These are phyloP conservation scores for Machaerirhynchus nigripectus DNA, from an alignment of 2,113 vertebrate species.

Conservation along the genomic window DNA sequence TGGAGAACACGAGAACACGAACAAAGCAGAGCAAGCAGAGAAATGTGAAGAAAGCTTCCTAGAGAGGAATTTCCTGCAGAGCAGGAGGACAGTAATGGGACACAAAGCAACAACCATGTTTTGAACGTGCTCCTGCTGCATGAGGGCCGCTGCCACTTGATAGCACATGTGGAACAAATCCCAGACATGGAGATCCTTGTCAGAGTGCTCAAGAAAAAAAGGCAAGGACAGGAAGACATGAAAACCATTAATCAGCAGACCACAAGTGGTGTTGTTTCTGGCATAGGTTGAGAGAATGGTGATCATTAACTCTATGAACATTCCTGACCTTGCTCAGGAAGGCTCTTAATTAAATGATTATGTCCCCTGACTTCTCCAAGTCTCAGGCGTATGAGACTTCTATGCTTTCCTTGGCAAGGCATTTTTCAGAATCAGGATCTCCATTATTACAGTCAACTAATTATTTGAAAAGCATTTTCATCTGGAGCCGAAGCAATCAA, in stretches of 20 bases:
- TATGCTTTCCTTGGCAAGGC: neutral
- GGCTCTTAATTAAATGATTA: conserved; percentile 23
- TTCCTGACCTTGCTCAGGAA: conserved; percentile 31
- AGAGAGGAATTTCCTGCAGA: neutral
- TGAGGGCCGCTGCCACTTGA: neutral
- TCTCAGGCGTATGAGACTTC: neutral
- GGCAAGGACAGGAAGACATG: neutral
- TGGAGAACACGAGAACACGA: neutral
- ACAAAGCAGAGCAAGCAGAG: neutral
- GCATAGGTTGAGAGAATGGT: neutral
- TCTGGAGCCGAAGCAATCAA: conserved; percentile 23
- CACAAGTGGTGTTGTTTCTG: neutral
- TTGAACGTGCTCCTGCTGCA: neutral
- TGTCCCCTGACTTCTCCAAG: neutral
- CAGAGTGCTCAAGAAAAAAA: neutral
- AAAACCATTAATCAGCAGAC: neutral
- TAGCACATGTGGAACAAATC: neutral
- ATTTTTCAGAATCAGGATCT: neutral
- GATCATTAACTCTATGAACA: neutral
- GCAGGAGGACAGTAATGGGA: neutral
- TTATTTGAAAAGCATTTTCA: conserved; percentile 53
- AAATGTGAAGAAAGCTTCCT: neutral
- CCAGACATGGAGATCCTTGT: neutral
- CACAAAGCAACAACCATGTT: neutral
- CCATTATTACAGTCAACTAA: conserved; percentile 25